These are phyloP conservation scores for Hephaestus fuliginosus DNA, from an alignment of 2,797 vertebrate species.

Conservation along the genomic window DNA sequence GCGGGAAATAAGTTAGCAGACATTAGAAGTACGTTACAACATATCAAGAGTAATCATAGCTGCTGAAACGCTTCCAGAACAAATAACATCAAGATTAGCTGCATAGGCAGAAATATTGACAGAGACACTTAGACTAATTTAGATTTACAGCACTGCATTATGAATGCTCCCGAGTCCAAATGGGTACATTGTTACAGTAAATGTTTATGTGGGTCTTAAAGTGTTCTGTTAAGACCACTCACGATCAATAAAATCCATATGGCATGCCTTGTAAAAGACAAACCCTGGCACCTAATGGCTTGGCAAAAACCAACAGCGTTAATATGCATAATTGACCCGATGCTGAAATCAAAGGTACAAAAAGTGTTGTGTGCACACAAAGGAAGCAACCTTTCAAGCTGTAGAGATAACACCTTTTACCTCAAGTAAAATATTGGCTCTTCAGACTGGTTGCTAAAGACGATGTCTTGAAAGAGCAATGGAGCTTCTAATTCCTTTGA, in stretches of 20 bases:
- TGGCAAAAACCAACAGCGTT: conserved; percentile 61
- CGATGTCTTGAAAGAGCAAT: background rate
- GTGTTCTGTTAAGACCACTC: conserved; percentile 79
- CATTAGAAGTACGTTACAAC: conserved; percentile 46
- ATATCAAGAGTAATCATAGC: conserved; percentile 56
- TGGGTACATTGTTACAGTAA: conserved; percentile 76
- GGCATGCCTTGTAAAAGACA: conserved; percentile 76
- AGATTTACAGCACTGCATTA: conserved; percentile 63
- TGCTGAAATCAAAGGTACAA: conserved; percentile 51
- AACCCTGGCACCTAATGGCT: conserved; percentile 69
- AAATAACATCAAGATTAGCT: conserved; percentile 60
- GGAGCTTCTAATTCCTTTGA: background rate
- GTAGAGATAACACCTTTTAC: conserved; percentile 24
- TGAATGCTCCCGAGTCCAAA: conserved; percentile 57
- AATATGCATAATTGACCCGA: conserved; percentile 63
- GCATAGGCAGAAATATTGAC: conserved; percentile 60
- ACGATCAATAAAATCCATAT: conserved; percentile 81
- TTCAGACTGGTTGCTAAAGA: background rate
- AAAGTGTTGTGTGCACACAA: conserved; percentile 23
- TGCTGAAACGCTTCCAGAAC: conserved; percentile 63
- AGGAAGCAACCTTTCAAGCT: conserved; percentile 19
- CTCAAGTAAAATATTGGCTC: background rate
- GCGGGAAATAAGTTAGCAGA: conserved; percentile 3
- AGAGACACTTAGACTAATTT: conserved; percentile 66
- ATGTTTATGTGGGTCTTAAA: conserved; percentile 80